Evolutionary conservation across 2,888 invertebrate species (phyloP).

Genomic region (Patella depressa): DNA sequence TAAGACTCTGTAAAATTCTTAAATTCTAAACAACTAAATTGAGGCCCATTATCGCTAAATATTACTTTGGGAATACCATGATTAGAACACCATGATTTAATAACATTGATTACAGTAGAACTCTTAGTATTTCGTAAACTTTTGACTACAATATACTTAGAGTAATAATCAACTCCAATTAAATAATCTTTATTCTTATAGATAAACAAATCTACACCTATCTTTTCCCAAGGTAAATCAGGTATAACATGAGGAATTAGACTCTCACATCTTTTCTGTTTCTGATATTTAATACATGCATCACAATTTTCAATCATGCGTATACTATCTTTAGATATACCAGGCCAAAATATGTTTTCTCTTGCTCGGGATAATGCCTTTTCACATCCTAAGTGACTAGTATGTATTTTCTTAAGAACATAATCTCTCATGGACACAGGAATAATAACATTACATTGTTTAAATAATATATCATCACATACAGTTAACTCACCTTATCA

Average conservation of each 20-base stretch:
- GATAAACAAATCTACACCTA: background rate
- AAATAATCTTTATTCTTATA: conserved; percentile 1
- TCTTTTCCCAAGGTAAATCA: background rate
- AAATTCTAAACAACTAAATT: conserved; percentile 1
- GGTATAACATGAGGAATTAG: background rate
- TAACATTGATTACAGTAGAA: conserved; percentile 5
- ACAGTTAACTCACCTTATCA: background rate
- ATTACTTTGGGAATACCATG: background rate
- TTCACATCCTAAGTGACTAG: background rate
- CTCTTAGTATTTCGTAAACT: background rate
- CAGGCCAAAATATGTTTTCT: background rate
- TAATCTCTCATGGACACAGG: background rate
- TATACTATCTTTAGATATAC: background rate
- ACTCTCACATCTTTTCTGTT: background rate
- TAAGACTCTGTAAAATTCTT: background rate
- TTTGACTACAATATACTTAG: background rate
- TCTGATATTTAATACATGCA: background rate
- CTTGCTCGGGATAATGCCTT: background rate
- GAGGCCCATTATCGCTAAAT: background rate
- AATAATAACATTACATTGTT: background rate
- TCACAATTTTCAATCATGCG: background rate
- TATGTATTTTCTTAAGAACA: background rate
- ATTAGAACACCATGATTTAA: background rate
- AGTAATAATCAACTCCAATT: conserved; percentile 8
- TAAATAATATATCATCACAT: background rate